Evolutionary conservation across 2,797 vertebrate species (phyloP), one percentile per base, ranked within the genome.

Genomic region (Parotocinclus haroldoi): DNA sequence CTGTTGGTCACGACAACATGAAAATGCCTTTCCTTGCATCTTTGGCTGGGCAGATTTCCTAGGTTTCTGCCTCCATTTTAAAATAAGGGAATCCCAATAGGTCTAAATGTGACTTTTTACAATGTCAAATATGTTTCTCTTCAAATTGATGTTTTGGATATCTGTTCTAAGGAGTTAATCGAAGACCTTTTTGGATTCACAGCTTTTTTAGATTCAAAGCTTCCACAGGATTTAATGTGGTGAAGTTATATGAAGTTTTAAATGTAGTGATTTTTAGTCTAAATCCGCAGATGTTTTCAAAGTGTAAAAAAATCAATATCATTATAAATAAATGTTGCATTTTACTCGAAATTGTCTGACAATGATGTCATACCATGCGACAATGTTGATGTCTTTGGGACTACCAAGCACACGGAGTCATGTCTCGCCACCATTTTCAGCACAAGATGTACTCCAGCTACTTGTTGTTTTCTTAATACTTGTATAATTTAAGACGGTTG

Each of bases 291-390:
- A 72, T 63, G 63, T 66, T 54, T 65, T 68, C 76, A 81, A 83
- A 88, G 83, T 89, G 84, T 86, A 81, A 81, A 85, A 84, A 77
- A 84, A 65, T 55, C 64, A 76, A 77, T 74, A 78, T 69, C 58
- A 71, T 72, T 73, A 80, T 82, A 75, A 90, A 90, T 91, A 89
- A 84, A 88, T 81, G 82, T 85, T 81, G 78, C 80, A 79, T 87
- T 91, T 91, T 83, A 84, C 68, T 45, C 44, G 58, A 68, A 71
- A 27, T 17, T 52, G 70, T 51, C 44, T 67, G 37, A 44, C 17
- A 55, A 39, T 68, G 49, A 60, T 48, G 49, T 60, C 38, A 46
- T 68, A 53, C 50, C 19, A 46, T 18, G n/a, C 19, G 14, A 52
- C 7, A 49, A 10, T 27, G 13, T 9, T 50, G 9, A 7, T 44